Evolutionary conservation across 2,888 invertebrate species (phyloP).

Genomic region (Acronicta psi): DNA sequence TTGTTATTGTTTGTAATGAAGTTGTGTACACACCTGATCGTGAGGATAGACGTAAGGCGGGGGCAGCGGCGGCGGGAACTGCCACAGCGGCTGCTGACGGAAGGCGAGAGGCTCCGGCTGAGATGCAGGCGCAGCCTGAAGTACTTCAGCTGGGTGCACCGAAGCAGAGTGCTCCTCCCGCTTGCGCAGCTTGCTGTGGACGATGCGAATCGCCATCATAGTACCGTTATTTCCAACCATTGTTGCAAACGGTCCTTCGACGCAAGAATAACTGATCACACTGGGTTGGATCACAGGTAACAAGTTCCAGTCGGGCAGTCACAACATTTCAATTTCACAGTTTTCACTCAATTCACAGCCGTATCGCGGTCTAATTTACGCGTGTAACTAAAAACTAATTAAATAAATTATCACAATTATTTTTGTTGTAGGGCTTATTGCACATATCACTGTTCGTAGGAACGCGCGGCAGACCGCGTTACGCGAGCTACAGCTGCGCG

Average conservation of each 20-base stretch:
- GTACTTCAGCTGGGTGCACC: slow-evolving; percentile 91
- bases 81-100: slow-evolving; percentile 93
- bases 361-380: slow-evolving; percentile 80
- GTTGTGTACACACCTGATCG: slow-evolving; percentile 92
- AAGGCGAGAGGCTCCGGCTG: slow-evolving; percentile 90
- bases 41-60: slow-evolving; percentile 93
- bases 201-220: slow-evolving; percentile 96
- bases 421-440: slow-evolving; percentile 86
- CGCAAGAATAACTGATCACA: slow-evolving; percentile 85
- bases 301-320: slow-evolving; percentile 87
- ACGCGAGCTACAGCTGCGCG: slow-evolving; percentile 86
- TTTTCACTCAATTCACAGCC: slow-evolving; percentile 89
- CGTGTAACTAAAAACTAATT: slow-evolving; percentile 84
- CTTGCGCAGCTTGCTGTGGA: slow-evolving; percentile 96
- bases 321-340: slow-evolving; percentile 86
- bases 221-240: slow-evolving; percentile 96
- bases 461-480: slow-evolving; percentile 87
- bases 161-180: slow-evolving; percentile 93
- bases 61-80: slow-evolving; percentile 94
- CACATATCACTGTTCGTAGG: slow-evolving; percentile 89
- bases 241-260: slow-evolving; percentile 83
- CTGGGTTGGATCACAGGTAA: slow-evolving; percentile 86
- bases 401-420: slow-evolving; percentile 88
- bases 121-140: slow-evolving; percentile 87
- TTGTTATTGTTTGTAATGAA: slow-evolving; percentile 49